phyloP scores from a whole-genome alignment of 1,140 invertebrate species.

The Drosophila bipectinata region DNA sequence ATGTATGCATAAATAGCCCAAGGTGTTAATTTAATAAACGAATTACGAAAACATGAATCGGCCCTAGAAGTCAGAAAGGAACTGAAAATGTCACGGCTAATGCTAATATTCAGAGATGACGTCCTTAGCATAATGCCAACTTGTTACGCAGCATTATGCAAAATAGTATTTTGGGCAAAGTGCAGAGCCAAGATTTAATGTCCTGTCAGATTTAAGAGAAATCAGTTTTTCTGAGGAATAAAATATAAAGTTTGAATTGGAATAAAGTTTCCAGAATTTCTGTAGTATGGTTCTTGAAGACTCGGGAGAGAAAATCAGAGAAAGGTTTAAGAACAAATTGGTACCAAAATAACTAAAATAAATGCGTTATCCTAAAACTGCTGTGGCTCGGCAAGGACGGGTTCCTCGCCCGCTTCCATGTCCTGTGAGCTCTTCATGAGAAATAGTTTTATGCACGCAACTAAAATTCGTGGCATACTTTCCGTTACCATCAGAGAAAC shows the following conservation, averaged over 20 bases:
- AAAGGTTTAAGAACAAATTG: neutral
- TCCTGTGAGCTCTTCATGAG: slow-evolving; percentile 4
- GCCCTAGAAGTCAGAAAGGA: slow-evolving; percentile 2
- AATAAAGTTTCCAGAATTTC: neutral
- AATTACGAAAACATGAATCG: slow-evolving; percentile 72
- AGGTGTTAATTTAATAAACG: slow-evolving; percentile 76
- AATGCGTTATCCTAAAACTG: neutral
- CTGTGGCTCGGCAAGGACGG: slow-evolving; percentile 5
- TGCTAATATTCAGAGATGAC: slow-evolving; percentile 30
- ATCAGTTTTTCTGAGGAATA: too few relatives aligned
- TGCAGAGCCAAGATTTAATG: neutral
- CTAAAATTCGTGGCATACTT: slow-evolving; percentile 70
- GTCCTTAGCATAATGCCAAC: slow-evolving; percentile 51
- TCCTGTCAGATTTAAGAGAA: neutral
- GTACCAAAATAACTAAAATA: neutral
- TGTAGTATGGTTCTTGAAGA: neutral
- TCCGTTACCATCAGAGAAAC: slow-evolving; percentile 40
- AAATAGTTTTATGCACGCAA: slow-evolving; percentile 49
- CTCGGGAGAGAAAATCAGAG: neutral
- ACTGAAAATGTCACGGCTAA: slow-evolving; percentile 31
- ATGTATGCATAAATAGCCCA: slow-evolving; percentile 67
- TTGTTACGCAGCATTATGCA: slow-evolving; percentile 39
- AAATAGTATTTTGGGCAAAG: slow-evolving; percentile 16
- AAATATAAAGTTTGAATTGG: too few relatives aligned
- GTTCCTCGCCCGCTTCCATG: neutral